Conservation (phyloP, 2,113 vertebrate genomes). For the Labrus mixtus region DNA sequence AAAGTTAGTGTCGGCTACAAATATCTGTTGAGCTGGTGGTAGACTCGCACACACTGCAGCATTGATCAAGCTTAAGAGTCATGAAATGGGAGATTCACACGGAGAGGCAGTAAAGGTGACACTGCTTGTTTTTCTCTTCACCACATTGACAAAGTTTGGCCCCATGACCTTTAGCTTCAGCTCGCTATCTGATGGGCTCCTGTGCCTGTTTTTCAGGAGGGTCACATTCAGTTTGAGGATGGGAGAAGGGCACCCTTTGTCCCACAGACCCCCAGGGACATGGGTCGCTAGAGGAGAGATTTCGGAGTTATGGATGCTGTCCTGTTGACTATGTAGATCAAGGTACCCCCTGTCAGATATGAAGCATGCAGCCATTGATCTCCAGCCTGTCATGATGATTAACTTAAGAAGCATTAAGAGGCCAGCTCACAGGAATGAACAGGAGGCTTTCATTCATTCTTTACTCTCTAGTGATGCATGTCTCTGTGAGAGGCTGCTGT, state of each 20-base stretch:
- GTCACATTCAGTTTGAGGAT: constrained; percentile 58
- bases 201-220: constrained; percentile 23
- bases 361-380: constrained; percentile 44
- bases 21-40: background rate
- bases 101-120: constrained; percentile 46
- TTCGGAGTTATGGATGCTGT: constrained; percentile 22
- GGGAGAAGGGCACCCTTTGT: constrained; percentile 73
- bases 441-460: constrained; percentile 51
- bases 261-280: constrained; percentile 32
- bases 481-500: constrained; percentile 45
- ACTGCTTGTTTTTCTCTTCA: constrained; percentile 60
- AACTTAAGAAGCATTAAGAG: constrained; percentile 38
- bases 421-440: constrained; percentile 39
- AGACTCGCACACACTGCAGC: background rate
- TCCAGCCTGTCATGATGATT: background rate
- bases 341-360: constrained; percentile 32
- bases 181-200: constrained; percentile 71
- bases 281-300: constrained; percentile 43
- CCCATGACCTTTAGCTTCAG: constrained; percentile 59
- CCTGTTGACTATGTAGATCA: constrained; percentile 27
- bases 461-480: constrained; percentile 38
- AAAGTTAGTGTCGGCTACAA: background rate
- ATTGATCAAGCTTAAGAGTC: background rate
- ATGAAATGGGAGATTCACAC: constrained; percentile 7
- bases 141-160: constrained; percentile 45